Conservation (phyloP, 2,888 invertebrate genomes). For the Synergus itoensis region DNA sequence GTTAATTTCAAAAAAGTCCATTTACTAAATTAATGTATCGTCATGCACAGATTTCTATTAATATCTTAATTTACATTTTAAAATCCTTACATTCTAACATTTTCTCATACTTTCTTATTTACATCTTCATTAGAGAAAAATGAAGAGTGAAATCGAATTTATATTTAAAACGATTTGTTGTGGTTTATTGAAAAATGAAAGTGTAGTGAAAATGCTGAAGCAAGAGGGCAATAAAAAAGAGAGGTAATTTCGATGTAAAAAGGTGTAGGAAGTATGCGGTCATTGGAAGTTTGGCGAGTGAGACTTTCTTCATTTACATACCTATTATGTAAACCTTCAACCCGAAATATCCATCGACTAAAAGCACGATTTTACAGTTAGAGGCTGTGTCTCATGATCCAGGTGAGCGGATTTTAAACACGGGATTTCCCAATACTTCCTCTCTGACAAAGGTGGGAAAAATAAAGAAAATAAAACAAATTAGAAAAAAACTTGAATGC, state of each 20-base stretch:
- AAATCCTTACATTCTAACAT: background rate
- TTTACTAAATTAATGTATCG: background rate
- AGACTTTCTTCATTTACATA: slow-evolving; percentile 49
- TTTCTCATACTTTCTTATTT: background rate
- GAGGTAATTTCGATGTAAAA: background rate
- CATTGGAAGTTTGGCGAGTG: slow-evolving; percentile 21
- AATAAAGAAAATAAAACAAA: background rate
- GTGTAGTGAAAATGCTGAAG: background rate
- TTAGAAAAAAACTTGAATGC: background rate
- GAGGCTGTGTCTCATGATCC: slow-evolving; percentile 13
- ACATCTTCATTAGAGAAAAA: background rate
- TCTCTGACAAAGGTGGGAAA: background rate
- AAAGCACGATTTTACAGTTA: slow-evolving; percentile 8
- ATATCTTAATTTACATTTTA: background rate
- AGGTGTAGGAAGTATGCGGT: slow-evolving; percentile 4
- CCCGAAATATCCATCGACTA: slow-evolving; percentile 56
- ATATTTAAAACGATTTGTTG: background rate
- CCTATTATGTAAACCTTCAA: slow-evolving; percentile 55
- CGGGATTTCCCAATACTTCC: slow-evolving; percentile 31
- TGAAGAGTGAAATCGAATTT: slow-evolving; percentile 8
- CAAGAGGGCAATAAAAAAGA: background rate
- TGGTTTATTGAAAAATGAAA: slow-evolving; percentile 9
- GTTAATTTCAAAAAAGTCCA: background rate
- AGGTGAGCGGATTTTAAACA: slow-evolving; percentile 27
- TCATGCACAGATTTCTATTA: too few relatives aligned